Percentiles rank a stretch among this genome's conserved stretches.
phyloP scores from a whole-genome alignment of 2,888 invertebrate species.

The Drosophila heteroneura region DNA sequence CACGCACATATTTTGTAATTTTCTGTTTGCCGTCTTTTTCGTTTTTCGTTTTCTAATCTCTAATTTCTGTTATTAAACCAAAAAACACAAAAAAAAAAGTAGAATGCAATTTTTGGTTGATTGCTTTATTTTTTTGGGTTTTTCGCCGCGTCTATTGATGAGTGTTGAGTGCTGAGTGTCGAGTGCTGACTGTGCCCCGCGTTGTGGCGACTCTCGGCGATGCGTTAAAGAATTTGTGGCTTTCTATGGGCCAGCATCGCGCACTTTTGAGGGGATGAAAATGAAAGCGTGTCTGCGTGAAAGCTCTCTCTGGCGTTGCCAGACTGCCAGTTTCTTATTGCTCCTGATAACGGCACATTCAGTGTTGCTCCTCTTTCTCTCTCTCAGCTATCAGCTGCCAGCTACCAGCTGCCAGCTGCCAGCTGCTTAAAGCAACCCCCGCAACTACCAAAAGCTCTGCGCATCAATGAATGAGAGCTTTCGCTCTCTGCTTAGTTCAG shows the following conservation, averaged over 20 bases:
- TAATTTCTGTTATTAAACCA: conserved; percentile 14
- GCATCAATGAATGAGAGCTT: not conserved
- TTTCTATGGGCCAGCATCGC: conserved; percentile 52
- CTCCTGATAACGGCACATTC: conserved; percentile 41
- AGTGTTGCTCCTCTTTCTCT: conserved; percentile 10
- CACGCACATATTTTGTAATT: conserved; percentile 16
- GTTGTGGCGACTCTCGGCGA: conserved; percentile 29
- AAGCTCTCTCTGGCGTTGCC: conserved; percentile 42
- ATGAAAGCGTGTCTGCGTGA: conserved; percentile 14
- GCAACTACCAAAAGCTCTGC: conserved; percentile 7
- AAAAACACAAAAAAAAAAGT: conserved; percentile 12
- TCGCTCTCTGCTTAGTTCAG: not conserved
- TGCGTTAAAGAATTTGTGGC: conserved; percentile 35
- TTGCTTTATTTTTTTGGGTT: conserved; percentile 7
- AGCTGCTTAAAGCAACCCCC: conserved; percentile 10
- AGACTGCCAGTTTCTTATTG: not conserved
- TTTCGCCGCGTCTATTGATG: conserved; percentile 12
- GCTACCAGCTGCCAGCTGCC: not conserved
- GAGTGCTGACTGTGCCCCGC: conserved; percentile 36
- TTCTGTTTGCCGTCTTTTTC: not conserved
- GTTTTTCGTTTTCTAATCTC: not conserved
- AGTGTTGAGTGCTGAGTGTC: conserved; percentile 16
- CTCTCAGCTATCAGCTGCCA: not conserved
- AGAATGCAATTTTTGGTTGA: conserved; percentile 9
- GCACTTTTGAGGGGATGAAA: conserved; percentile 48